Percentiles rank a stretch among this genome's conserved stretches.
Conservation (phyloP, 2,113 vertebrate species). For the Xyliphius kryptos region DNA sequence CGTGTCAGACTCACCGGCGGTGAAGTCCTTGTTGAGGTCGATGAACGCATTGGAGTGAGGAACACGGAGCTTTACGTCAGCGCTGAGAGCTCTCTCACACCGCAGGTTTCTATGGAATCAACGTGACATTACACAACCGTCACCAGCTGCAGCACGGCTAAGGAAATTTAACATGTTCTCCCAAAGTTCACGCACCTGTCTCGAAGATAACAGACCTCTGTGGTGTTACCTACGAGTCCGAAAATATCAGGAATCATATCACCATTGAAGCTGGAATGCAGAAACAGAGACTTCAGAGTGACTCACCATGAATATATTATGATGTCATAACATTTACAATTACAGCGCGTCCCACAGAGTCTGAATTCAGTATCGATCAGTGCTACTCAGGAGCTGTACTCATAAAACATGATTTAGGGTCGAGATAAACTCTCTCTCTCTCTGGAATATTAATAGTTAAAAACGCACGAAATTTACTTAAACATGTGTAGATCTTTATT, state of each 20-base stretch:
- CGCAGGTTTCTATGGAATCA: conserved; percentile 60
- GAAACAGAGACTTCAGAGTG: not conserved
- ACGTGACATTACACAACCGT: not conserved
- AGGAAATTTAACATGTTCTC: not conserved
- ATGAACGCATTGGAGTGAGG: conserved; percentile 94
- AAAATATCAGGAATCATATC: conserved; percentile 94
- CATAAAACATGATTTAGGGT: too few species aligned
- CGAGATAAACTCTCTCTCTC: too few species aligned
- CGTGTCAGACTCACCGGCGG: conserved; percentile 79
- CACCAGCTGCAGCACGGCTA: not conserved
- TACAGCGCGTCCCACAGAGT: too few species aligned
- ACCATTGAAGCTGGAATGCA: conserved; percentile 63
- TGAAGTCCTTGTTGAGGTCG: conserved; percentile 88
- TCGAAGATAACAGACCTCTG: conserved; percentile 69
- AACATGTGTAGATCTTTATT: too few species aligned
- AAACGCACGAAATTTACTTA: too few species aligned
- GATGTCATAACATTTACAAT: too few species aligned
- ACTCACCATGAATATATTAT: not conserved
- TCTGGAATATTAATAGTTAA: too few species aligned
- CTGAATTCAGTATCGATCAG: too few species aligned
- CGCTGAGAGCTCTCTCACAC: conserved; percentile 65
- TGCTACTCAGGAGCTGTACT: too few species aligned
- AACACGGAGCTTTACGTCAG: conserved; percentile 57
- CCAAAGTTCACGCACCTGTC: conserved; percentile 59
- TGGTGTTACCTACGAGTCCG: conserved; percentile 61